Evolutionary conservation across 2,113 vertebrate genomes (phyloP).

Genomic region (Clarias gariepinus): DNA sequence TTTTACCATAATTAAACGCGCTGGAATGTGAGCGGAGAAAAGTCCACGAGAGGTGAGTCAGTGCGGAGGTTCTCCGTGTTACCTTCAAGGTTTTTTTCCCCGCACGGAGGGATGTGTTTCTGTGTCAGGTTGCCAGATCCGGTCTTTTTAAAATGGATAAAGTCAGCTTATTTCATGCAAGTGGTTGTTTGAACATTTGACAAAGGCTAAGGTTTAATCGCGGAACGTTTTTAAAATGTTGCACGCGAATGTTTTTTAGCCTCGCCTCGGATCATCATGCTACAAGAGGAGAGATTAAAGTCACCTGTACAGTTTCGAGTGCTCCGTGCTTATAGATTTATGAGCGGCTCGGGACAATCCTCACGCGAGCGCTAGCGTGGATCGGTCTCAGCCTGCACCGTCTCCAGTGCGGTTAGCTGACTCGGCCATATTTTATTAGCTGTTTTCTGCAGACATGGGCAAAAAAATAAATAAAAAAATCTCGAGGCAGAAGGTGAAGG

Average conservation of each 20-base stretch:
- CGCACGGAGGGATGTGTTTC: constrained; percentile 4
- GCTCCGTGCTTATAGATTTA: constrained; percentile 27
- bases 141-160: too few relatives aligned
- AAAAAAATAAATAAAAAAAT: neutral
- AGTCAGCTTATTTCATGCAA: too few relatives aligned
- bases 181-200: neutral
- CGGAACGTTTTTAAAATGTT: neutral
- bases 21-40: constrained; percentile 28
- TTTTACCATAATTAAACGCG: neutral
- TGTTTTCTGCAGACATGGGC: constrained; percentile 10
- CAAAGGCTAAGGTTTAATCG: neutral
- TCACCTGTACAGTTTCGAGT: neutral
- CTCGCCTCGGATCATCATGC: constrained; percentile 10
- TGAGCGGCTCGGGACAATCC: neutral
- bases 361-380: neutral
- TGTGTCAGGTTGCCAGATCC: constrained; percentile 6
- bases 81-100: neutral
- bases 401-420: constrained; percentile 16
- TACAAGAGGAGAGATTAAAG: constrained; percentile 25
- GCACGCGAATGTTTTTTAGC: neutral
- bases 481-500: constrained; percentile 9
- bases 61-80: neutral
- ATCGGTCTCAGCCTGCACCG: neutral
- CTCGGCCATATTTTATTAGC: constrained; percentile 20
- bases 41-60: constrained; percentile 27